Percentiles rank a stretch among this genome's conserved stretches.
These are phyloP conservation scores for Tineola bisselliella DNA, from an alignment of 2,888 invertebrate genomes.

Conservation along the genomic window DNA sequence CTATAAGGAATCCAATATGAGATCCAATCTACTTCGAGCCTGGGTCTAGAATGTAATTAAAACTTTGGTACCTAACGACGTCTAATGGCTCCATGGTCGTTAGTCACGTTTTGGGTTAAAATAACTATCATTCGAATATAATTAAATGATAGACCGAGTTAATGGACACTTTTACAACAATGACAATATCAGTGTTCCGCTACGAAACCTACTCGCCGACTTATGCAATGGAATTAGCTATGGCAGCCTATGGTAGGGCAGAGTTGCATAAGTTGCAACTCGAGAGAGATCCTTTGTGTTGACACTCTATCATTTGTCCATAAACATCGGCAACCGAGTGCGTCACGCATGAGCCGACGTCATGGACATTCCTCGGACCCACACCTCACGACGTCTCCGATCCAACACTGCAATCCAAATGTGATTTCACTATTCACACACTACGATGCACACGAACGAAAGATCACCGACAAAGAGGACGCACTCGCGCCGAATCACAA, in stretches of 20 bases:
- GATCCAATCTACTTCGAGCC: not conserved
- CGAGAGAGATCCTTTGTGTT: not conserved
- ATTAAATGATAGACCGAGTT: not conserved
- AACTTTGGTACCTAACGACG: constrained; percentile 2
- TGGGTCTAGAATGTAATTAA: constrained; percentile 1
- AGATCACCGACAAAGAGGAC: not conserved
- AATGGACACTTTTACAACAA: not conserved
- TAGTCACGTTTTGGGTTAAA: not conserved
- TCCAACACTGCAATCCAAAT: constrained; percentile 68
- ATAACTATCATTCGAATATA: not conserved
- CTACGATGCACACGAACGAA: constrained; percentile 30
- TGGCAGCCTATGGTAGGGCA: not conserved
- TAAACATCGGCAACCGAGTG: constrained; percentile 45
- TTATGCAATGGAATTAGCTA: not conserved
- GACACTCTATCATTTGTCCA: not conserved
- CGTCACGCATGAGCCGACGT: constrained; percentile 65
- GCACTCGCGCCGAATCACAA: not conserved
- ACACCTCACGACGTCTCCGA: constrained; percentile 26
- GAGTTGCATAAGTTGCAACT: not conserved
- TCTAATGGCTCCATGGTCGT: constrained; percentile 1
- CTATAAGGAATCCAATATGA: not conserved
- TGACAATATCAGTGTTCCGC: not conserved
- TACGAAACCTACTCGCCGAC: not conserved
- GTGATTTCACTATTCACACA: constrained; percentile 42
- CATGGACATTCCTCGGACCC: constrained; percentile 50